Conservation (phyloP, 2,797 vertebrate genomes). For the Acipenser oxyrinchus region DNA sequence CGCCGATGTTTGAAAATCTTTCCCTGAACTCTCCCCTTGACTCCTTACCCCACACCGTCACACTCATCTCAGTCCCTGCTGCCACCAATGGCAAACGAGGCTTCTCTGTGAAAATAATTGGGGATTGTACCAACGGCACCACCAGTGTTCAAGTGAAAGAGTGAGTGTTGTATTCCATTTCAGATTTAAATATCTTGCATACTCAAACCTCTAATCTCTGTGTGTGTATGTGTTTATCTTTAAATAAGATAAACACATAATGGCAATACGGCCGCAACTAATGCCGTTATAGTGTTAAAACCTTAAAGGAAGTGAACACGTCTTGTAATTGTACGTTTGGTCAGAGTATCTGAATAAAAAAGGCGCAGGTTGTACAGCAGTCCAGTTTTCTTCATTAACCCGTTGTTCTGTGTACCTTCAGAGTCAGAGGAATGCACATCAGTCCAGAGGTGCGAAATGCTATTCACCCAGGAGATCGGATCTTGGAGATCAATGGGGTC, state of each 20-base stretch:
- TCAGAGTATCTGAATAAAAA: no score
- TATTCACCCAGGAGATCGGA: slow-evolving; percentile 88
- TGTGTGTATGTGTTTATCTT: no score
- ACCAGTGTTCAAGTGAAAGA: slow-evolving; percentile 85
- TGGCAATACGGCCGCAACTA: no score
- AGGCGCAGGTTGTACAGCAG: no score
- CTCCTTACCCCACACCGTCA: slow-evolving; percentile 85
- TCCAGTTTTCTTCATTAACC: no score
- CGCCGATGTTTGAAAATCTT: slow-evolving; percentile 85
- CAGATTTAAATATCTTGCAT: no score
- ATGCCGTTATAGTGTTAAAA: no score
- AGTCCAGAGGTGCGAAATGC: slow-evolving; percentile 84
- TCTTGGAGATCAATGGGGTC: slow-evolving; percentile 90
- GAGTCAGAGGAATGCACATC: slow-evolving; percentile 86
- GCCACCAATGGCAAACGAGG: slow-evolving; percentile 83
- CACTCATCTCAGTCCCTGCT: slow-evolving; percentile 86
- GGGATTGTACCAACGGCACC: slow-evolving; percentile 65
- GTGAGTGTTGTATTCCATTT: slow-evolving; percentile 62
- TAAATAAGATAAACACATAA: no score
- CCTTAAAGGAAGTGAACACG: no score
- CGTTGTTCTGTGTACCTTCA: slow-evolving; percentile 35
- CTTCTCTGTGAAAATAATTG: slow-evolving; percentile 76
- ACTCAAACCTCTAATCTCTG: no score
- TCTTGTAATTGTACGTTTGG: no score
- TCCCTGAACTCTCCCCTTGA: slow-evolving; percentile 70